Percentiles rank a stretch among this genome's conserved stretches.
Conservation (phyloP, 2,797 vertebrate species). For the Petrocephalus sullivani region DNA sequence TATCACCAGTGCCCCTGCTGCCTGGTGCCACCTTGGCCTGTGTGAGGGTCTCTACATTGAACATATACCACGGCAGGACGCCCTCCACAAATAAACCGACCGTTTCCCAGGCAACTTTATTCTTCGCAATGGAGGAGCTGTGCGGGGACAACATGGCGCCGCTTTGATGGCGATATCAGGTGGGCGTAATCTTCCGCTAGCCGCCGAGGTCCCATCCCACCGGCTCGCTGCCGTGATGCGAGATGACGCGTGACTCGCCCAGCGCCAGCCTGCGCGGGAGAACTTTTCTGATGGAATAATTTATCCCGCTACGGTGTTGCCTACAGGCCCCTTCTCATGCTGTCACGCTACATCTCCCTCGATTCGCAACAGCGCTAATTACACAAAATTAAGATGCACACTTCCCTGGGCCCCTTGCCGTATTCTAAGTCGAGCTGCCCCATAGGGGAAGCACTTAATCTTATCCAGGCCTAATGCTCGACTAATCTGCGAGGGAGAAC, state of each 20-base stretch:
- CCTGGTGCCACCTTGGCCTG: background rate
- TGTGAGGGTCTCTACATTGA: background rate
- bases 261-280: background rate
- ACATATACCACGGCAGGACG: background rate
- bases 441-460: conserved; percentile 8
- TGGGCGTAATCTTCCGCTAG: background rate
- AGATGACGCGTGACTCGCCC: background rate
- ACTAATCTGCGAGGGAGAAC: background rate
- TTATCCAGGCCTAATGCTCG: conserved; percentile 2
- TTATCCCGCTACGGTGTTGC: background rate
- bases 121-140: background rate
- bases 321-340: background rate
- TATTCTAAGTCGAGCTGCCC: background rate
- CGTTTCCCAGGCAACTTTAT: background rate
- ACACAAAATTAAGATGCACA: conserved; percentile 22
- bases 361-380: conserved; percentile 19
- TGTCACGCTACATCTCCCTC: background rate
- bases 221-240: background rate
- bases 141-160: background rate
- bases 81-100: background rate
- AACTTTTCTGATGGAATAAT: conserved; percentile 22
- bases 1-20: background rate
- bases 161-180: background rate
- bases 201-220: too few relatives aligned
- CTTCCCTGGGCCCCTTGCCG: background rate